Conservation (phyloP, 2,888 invertebrate genomes). For the Laspeyria flexula region DNA sequence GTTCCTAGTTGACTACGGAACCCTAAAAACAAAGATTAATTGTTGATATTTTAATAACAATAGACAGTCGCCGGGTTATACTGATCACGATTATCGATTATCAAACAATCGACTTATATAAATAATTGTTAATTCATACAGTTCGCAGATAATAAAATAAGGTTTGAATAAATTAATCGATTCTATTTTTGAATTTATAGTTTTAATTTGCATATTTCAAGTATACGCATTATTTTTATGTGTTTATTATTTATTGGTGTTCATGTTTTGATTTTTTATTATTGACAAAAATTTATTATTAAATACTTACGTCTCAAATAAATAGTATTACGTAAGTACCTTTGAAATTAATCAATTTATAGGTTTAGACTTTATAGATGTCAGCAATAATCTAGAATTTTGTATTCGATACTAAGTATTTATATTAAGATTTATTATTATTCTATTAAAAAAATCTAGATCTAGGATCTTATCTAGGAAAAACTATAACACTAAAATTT, state of each 20-base stretch:
- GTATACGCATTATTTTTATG: slow-evolving; percentile 18
- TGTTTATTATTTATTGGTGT: slow-evolving; percentile 29
- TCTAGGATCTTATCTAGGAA: no score
- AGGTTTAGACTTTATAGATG: no score
- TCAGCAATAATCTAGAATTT: no score
- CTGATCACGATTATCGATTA: slow-evolving; percentile 44
- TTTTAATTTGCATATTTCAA: slow-evolving; percentile 37
- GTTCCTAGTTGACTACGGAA: no score
- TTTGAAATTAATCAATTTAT: no score
- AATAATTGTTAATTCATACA: slow-evolving; percentile 67
- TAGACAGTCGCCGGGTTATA: slow-evolving; percentile 33
- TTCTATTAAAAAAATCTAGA: no score
- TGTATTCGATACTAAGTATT: no score
- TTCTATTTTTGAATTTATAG: slow-evolving; percentile 46
- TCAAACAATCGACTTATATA: slow-evolving; percentile 46
- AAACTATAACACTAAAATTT: background rate
- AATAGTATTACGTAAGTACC: no score
- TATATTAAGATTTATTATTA: no score
- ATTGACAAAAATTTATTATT: background rate
- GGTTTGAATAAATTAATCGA: slow-evolving; percentile 81
- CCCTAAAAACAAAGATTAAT: slow-evolving; percentile 78
- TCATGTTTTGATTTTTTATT: slow-evolving; percentile 23
- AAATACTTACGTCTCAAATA: background rate
- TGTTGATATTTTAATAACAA: slow-evolving; percentile 71
- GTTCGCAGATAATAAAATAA: slow-evolving; percentile 82